phyloP scores from a whole-genome alignment of 2,113 vertebrate genomes.

The Motacilla tschutschensis region DNA sequence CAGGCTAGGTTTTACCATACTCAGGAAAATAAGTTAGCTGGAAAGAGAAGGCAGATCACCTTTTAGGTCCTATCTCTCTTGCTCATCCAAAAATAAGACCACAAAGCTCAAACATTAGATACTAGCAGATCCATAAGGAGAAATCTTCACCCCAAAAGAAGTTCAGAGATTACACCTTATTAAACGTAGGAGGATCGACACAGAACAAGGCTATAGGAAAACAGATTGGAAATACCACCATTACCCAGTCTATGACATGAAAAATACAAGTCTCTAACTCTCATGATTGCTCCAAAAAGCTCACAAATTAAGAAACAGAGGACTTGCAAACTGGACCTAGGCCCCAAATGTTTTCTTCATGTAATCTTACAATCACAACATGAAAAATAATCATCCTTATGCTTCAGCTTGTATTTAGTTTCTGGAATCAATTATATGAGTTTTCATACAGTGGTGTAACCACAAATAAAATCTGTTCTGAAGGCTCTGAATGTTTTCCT shows the following conservation, averaged over 20 bases:
- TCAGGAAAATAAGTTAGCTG: not conserved
- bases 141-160: not conserved
- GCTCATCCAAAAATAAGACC: not conserved
- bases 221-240: not conserved
- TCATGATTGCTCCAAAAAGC: not conserved
- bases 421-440: not conserved
- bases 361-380: not conserved
- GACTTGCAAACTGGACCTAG: not conserved
- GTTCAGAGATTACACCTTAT: not conserved
- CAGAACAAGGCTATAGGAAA: not conserved
- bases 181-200: not conserved
- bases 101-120: not conserved
- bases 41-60: not conserved
- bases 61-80: not conserved
- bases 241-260: not conserved
- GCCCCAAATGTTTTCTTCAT: not conserved
- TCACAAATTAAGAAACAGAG: not conserved
- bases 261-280: not conserved
- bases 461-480: not conserved
- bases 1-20: not conserved
- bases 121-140: not conserved
- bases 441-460: not conserved
- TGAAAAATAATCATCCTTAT: not conserved
- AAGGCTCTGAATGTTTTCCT: slow-evolving; percentile 7
- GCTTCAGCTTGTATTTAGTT: not conserved